Evolutionary conservation across 2,113 vertebrate genomes (phyloP), one percentile per base, ranked within the genome.

Genomic region (Limanda limanda): DNA sequence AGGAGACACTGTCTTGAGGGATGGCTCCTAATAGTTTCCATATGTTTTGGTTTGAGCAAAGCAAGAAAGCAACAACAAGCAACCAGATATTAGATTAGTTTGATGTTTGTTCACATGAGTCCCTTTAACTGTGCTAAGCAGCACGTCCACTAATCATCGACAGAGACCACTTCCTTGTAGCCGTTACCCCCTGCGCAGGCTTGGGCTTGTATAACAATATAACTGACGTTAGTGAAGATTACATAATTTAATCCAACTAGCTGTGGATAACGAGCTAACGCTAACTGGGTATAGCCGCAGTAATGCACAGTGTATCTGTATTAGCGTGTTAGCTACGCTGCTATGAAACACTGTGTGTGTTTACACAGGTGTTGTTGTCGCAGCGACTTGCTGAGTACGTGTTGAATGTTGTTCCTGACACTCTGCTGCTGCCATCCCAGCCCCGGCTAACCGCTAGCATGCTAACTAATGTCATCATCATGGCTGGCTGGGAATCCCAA

Each of bases 401-500:
- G 84, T 85, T 90, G 81, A 86, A 84, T 83, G 71, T 82, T 81
- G 88, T 66, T 12, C 37, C 12, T 78, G 81, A 84, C 79, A 51
- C 47, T 48, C 47, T 51, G 18, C 83, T 56, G 51, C 71, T 71
- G 61, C 70, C 78, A 71, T 66, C 57, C 27, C 70, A 69, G 71
- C 25, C 51, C 67, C 20, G 76, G 89, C 86, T 89, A 88, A n/a
- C 59, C 60, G 72, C 68, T 86, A 90, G 76, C 89, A 54, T 56
- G 51, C 71, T 86, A 89, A 90, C 89, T 82, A 51, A 78, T 79
- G 61, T 82, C 77, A 80, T 78, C 85, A 82, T 81, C 81, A 88
- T 87, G 88, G 82, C 85, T 88, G 88, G 40, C 71, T 71, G 61
- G 63, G 71, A 77, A 80, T 59, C 67, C 68, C 74, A 85, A 91